Evolutionary conservation across 2,888 invertebrate species (phyloP).

Genomic region (Phyllotreta cruciferae): DNA sequence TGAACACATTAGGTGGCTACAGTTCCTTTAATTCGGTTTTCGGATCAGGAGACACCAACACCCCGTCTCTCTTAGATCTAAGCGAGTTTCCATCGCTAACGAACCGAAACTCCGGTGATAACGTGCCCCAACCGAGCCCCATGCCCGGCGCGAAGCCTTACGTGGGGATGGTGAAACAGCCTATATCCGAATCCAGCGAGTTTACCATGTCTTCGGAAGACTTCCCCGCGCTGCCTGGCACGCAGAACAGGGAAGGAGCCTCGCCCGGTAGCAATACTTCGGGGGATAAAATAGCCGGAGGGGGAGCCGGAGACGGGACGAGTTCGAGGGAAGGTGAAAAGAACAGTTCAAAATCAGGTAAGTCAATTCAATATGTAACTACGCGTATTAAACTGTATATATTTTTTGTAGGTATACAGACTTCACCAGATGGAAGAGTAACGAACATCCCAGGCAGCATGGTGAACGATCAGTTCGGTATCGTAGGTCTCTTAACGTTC

Average conservation of each 20-base stretch:
- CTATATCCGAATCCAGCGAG: slow-evolving; percentile 89
- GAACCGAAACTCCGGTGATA: slow-evolving; percentile 79
- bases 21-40: slow-evolving; percentile 82
- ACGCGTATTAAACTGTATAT: not conserved
- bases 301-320: slow-evolving; percentile 50
- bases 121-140: slow-evolving; percentile 80
- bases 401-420: slow-evolving; percentile 79
- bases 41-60: slow-evolving; percentile 67
- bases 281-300: slow-evolving; percentile 46
- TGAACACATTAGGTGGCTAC: slow-evolving; percentile 70
- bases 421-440: slow-evolving; percentile 95
- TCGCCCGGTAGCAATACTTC: slow-evolving; percentile 65
- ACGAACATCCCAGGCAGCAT: slow-evolving; percentile 98
- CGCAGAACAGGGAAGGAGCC: slow-evolving; percentile 74
- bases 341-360: slow-evolving; percentile 53
- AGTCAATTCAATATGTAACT: no score
- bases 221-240: slow-evolving; percentile 98
- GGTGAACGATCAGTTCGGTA: slow-evolving; percentile 99
- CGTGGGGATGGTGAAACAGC: slow-evolving; percentile 92
- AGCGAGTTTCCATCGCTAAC: slow-evolving; percentile 93
- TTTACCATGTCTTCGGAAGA: slow-evolving; percentile 99
- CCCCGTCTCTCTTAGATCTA: slow-evolving; percentile 87
- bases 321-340: slow-evolving; percentile 51
- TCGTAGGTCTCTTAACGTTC: slow-evolving; percentile 97
- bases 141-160: slow-evolving; percentile 93